Base-by-base conservation (phyloP, 2,797 vertebrate species). In the Xyrichtys novacula region DNA sequence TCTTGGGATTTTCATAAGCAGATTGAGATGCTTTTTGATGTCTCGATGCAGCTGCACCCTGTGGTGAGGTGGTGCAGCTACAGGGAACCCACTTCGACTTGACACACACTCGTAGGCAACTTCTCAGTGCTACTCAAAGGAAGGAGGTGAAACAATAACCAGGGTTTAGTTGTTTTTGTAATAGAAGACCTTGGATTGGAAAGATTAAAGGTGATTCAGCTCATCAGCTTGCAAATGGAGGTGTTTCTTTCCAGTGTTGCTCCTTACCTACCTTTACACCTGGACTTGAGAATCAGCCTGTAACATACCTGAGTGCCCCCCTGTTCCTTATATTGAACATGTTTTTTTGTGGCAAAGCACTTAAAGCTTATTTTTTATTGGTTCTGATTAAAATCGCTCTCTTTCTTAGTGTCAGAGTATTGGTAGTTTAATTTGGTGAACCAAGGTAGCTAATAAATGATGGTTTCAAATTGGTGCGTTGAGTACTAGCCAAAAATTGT, bases 1-100 rank as follows among this genome's bases (percentile, higher is more conserved):
- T 78, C 44, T 62, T 66, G 47, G 58, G 75, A 83, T 81, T 74
- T 78, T 79, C 55, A 47, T 58, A 57, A 71, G 64, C 20, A 77
- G 57, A 69, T 49, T 60, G 54, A 65, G 61, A 69, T 66, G 61
- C 61, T 78, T 81, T 83, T 84, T 82, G 80, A 86, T 78, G 72
- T 87, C 59, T 74, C 1, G 7, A 40, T 63, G 67, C 56, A 68
- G 66, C 78, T 76, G 78, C 68, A 68, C 68, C 75, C 70, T 36
- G 25, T 34, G 14, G 81, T 66, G 80, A 67, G 64, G 29, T 32
- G 59, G 28, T 56, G 28, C 55, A 55, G 72, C 73, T 69, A 65
- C 54, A 73, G 80, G 64, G 77, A 74, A 67, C 71, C 47, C 25
- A 40, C 71, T 76, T 52, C 40, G 67, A 46, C 22, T 46, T 46